Conservation (phyloP, 2,797 vertebrate species). For the Protonibea diacanthus region DNA sequence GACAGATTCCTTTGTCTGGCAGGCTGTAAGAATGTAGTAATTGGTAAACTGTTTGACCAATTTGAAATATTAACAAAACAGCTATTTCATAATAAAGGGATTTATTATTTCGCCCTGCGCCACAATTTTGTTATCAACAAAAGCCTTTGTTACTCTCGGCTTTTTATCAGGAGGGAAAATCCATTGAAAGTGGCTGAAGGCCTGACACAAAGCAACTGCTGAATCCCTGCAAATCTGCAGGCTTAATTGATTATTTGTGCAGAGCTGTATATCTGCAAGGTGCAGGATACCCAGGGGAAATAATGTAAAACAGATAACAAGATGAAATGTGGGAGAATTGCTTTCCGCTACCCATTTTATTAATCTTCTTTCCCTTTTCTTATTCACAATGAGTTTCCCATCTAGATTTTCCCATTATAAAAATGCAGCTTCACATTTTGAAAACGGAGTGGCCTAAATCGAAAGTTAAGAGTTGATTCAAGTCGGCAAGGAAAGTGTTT, state of each 20-base stretch:
- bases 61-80: constrained; percentile 73
- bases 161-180: constrained; percentile 78
- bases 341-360: constrained; percentile 87
- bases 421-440: constrained; percentile 52
- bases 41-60: constrained; percentile 76
- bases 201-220: constrained; percentile 82
- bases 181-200: constrained; percentile 81
- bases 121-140: constrained; percentile 76
- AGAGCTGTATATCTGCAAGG: constrained; percentile 85
- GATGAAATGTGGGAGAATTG: constrained; percentile 90
- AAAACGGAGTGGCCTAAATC: constrained; percentile 77
- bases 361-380: constrained; percentile 85
- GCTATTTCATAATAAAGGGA: constrained; percentile 69
- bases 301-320: constrained; percentile 92
- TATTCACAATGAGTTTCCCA: constrained; percentile 85
- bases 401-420: constrained; percentile 83
- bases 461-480: constrained; percentile 70
- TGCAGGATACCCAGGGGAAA: constrained; percentile 87
- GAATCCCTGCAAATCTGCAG: constrained; percentile 85
- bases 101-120: constrained; percentile 69
- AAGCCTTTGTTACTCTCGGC: constrained; percentile 67
- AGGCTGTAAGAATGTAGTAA: constrained; percentile 50
- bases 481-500: constrained; percentile 58
- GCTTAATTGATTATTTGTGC: constrained; percentile 91
- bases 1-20: constrained; percentile 54